phyloP scores from a whole-genome alignment of 2,888 invertebrate genomes.

The Punctoribates punctum region DNA sequence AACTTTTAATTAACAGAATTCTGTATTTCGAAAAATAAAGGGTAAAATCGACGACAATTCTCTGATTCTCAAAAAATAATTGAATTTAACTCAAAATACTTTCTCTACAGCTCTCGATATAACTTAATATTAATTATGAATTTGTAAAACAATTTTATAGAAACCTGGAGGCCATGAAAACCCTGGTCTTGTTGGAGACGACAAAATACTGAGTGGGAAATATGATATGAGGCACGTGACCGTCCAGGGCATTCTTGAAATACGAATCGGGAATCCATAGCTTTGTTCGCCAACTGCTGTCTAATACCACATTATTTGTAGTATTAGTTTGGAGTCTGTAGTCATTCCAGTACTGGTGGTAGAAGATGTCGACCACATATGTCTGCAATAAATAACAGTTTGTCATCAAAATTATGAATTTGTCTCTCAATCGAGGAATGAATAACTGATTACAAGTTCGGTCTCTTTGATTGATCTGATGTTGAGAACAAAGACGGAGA shows the following conservation, averaged over 20 bases:
- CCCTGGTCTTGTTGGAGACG: constrained; percentile 43
- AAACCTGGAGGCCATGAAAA: constrained; percentile 47
- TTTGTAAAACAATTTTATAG: neutral
- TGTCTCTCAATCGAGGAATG: no score
- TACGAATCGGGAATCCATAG: constrained; percentile 47
- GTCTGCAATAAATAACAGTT: constrained; percentile 39
- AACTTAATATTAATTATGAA: no score
- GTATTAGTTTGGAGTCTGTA: constrained; percentile 37
- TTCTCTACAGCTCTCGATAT: no score
- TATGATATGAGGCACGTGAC: constrained; percentile 46
- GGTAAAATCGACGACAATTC: no score
- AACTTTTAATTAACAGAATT: no score
- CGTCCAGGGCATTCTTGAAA: constrained; percentile 47
- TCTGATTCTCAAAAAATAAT: no score
- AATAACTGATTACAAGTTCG: constrained; percentile 28
- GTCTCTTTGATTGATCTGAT: constrained; percentile 23
- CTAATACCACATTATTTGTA: constrained; percentile 43
- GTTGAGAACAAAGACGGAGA: constrained; percentile 23
- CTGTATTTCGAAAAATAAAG: no score
- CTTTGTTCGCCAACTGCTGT: constrained; percentile 45
- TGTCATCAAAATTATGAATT: neutral
- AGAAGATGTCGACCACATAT: constrained; percentile 47
- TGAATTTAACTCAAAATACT: no score
- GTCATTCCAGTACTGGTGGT: constrained; percentile 47
- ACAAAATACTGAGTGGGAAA: constrained; percentile 46